phyloP scores from a whole-genome alignment of 2,113 vertebrate genomes.

The Himantopus leucocephalus region DNA sequence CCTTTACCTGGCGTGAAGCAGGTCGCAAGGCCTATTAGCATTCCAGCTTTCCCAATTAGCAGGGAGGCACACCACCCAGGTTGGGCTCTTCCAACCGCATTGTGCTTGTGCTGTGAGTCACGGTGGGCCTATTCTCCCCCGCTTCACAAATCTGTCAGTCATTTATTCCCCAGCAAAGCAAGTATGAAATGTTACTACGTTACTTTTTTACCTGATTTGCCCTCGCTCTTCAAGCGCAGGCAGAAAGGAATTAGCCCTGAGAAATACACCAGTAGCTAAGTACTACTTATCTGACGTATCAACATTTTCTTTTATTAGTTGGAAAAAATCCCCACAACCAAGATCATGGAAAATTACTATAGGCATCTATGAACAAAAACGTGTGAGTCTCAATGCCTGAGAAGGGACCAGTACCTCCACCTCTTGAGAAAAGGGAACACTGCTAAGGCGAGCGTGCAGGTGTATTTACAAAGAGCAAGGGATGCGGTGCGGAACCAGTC shows the following conservation, averaged over 20 bases:
- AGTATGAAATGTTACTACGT: neutral
- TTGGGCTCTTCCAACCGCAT: neutral
- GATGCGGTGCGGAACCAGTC: neutral
- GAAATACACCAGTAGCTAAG: neutral
- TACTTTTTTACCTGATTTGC: neutral
- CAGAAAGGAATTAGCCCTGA: neutral
- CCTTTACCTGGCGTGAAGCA: slow-evolving; percentile 36
- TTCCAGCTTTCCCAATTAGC: slow-evolving; percentile 28
- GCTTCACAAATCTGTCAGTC: neutral
- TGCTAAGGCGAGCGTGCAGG: neutral
- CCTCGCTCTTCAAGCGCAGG: rapidly evolving
- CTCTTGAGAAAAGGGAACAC: neutral
- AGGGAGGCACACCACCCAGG: neutral
- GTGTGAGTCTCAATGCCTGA: neutral
- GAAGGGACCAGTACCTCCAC: neutral
- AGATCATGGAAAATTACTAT: neutral
- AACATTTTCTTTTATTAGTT: neutral
- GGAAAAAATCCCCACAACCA: neutral
- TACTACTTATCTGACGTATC: neutral
- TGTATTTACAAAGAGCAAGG: neutral
- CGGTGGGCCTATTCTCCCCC: neutral
- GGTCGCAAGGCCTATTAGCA: neutral
- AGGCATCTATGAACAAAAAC: neutral
- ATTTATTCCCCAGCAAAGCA: neutral
- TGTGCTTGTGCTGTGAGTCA: neutral